These are phyloP conservation scores for Cherax destructor DNA, from an alignment of 1,140 invertebrate species.

Conservation along the genomic window DNA sequence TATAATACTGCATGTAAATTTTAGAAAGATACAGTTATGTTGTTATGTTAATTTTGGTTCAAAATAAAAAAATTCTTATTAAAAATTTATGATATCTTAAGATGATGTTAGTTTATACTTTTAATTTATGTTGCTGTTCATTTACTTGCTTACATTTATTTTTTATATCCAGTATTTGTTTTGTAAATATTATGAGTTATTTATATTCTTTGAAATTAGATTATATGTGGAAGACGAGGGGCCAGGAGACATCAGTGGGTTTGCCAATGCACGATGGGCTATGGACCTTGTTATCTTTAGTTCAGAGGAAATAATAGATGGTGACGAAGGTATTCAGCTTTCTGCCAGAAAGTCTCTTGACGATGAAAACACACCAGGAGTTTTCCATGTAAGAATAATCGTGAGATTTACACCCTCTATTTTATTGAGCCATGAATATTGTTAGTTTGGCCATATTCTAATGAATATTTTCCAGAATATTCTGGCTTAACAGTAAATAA, in stretches of 20 bases:
- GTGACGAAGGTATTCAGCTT: slow-evolving; percentile 5
- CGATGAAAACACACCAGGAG: slow-evolving; percentile 56
- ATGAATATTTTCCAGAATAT: too few species aligned
- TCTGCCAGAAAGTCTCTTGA: slow-evolving; percentile 33
- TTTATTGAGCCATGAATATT: neutral
- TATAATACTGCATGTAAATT: too few species aligned
- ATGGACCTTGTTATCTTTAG: slow-evolving; percentile 37
- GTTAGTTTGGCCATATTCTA: too few species aligned
- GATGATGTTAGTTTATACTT: too few species aligned
- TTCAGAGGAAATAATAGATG: neutral
- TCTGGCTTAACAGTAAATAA: too few species aligned
- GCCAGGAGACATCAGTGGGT: slow-evolving; percentile 18
- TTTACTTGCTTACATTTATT: too few species aligned
- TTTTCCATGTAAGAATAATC: slow-evolving; percentile 44
- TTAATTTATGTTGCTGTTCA: too few species aligned
- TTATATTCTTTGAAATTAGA: neutral
- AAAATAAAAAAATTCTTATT: too few species aligned
- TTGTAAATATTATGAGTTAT: neutral
- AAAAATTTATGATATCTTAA: too few species aligned
- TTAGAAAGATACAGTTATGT: too few species aligned
- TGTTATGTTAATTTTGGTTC: too few species aligned
- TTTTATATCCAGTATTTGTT: neutral
- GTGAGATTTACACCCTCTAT: neutral
- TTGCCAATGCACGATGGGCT: slow-evolving; percentile 41
- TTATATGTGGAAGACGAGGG: neutral